Conservation (phyloP, 2,888 invertebrate genomes). For the Chymomyza procnemis region DNA sequence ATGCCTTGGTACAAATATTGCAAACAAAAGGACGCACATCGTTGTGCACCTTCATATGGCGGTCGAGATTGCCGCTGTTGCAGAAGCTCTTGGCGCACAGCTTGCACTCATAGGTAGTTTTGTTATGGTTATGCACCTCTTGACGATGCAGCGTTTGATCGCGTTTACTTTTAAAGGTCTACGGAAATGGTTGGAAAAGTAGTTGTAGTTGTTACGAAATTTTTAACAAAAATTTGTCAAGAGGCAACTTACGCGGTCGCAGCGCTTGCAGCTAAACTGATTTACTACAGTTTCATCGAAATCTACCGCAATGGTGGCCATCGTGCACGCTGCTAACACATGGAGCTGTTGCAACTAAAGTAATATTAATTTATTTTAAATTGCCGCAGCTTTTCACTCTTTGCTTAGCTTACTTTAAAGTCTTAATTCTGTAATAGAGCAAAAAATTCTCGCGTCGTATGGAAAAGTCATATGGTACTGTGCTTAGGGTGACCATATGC, state of each 20-base stretch:
- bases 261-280: slow-evolving; percentile 66
- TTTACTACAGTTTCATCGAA: slow-evolving; percentile 62
- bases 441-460: slow-evolving; percentile 56
- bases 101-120: slow-evolving; percentile 76
- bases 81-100: slow-evolving; percentile 77
- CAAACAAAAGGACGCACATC: slow-evolving; percentile 77
- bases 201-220: not conserved
- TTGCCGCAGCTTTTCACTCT: not conserved
- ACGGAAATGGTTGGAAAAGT: not conserved
- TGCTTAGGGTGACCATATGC: not conserved
- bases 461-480: slow-evolving; percentile 60
- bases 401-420: slow-evolving; percentile 40
- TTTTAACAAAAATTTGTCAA: not conserved
- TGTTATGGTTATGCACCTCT: slow-evolving; percentile 76
- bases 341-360: slow-evolving; percentile 43
- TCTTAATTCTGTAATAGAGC: slow-evolving; percentile 45
- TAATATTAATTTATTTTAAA: not conserved
- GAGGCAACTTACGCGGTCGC: slow-evolving; percentile 59
- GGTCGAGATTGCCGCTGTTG: slow-evolving; percentile 77
- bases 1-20: slow-evolving; percentile 75
- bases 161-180: slow-evolving; percentile 77
- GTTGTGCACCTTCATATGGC: slow-evolving; percentile 78
- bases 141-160: slow-evolving; percentile 77
- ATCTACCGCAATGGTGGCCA: slow-evolving; percentile 64
- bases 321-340: slow-evolving; percentile 56